phyloP scores from a whole-genome alignment of 2,888 invertebrate species.

The Rapana venosa region DNA sequence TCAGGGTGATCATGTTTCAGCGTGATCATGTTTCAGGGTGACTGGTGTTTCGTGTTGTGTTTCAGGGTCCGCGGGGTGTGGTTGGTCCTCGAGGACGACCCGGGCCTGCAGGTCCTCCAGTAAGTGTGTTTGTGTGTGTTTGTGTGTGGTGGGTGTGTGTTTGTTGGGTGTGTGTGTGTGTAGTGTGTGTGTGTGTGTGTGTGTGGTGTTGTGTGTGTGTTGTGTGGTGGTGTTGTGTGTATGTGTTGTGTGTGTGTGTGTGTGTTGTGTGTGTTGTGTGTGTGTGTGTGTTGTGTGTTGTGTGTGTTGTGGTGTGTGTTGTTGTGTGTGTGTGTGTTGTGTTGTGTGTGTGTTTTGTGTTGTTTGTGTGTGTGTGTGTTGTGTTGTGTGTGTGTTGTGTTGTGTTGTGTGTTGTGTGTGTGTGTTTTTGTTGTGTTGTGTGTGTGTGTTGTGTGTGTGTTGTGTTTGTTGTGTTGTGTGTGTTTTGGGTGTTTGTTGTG shows the following conservation, averaged over 20 bases:
- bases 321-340: neutral
- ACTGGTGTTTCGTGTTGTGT: slow-evolving; percentile 4
- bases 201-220: neutral
- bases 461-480: neutral
- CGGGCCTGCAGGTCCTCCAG: slow-evolving; percentile 87
- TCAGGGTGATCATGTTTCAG: too few relatives aligned
- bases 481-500: neutral
- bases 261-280: too few relatives aligned
- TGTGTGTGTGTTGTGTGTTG: neutral
- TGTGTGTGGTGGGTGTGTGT: neutral
- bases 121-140: slow-evolving; percentile 57
- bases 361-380: neutral
- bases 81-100: slow-evolving; percentile 88
- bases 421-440: neutral
- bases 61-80: slow-evolving; percentile 90
- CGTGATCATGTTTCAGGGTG: too few relatives aligned
- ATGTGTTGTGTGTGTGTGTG: neutral
- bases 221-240: too few relatives aligned
- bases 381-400: slow-evolving; percentile 2
- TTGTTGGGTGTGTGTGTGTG: neutral
- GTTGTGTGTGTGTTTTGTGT: neutral
- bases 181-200: neutral
- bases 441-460: neutral
- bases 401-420: neutral
- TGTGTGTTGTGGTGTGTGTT: neutral